Evolutionary conservation across 2,888 invertebrate genomes (phyloP), one percentile per base, ranked within the genome.

Genomic region (Metacarcinus magister): DNA sequence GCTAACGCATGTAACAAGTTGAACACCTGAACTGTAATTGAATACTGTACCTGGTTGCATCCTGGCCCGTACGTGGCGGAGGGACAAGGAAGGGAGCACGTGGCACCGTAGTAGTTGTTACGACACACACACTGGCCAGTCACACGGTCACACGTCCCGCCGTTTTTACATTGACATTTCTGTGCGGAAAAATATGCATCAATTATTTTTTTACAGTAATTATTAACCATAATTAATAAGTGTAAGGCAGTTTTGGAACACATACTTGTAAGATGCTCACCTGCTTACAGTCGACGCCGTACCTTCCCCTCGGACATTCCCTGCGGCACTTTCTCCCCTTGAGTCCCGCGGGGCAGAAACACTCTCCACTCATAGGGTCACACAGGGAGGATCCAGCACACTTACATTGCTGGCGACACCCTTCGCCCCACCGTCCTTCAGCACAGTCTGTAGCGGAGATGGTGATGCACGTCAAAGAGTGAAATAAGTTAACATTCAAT

Each of bases 31-130:
- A 39, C 16, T n/a, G n/a, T 89, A 4, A 28, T n/a, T n/a, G 7
- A 0, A 32, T 16, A 19, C 54, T 28, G 23, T 75, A 96, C 96
- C 96, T 95, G 82, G 43, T 95, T 96, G 48, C 98, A 98, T 95
- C 97, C 97, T 23, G 97, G 97, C 28, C 98, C 98, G 96, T 97
- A 98, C 97, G 97, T 97, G 0, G 98, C 98, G 2, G 97, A 97
- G 8, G 97, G 97, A 97, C 98, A 98, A 46, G 94, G 8, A 0
- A 92, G 87, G 28, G 46, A 44, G 60, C 96, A 96, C 19, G 92
- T 94, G n/a, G 95, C 90, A 3, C 97, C 97, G 5, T 97, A 97
- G 97, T 97, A 97, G 0, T 97, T 97, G 98, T 96, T 90, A 1
- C 91, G 60, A 46, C 96, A 96, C 92, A 92, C 91, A 46, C 94